Percentiles rank a stretch among this genome's conserved stretches.
Evolutionary conservation across 2,113 vertebrate genomes (phyloP).

Genomic region (Lophura nycthemera): DNA sequence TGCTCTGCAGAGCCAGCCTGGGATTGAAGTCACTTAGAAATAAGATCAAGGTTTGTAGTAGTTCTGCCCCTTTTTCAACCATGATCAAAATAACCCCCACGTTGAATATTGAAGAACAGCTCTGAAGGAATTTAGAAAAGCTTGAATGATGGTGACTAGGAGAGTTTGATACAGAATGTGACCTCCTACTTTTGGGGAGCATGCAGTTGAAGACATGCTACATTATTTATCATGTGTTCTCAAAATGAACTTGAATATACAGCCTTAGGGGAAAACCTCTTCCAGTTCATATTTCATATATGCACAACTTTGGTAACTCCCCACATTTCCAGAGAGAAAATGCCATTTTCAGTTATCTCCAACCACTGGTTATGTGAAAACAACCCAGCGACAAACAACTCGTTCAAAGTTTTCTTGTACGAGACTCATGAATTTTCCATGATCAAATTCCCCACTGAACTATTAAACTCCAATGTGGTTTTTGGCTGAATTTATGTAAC

Average conservation of each 20-base stretch:
- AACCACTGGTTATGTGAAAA: constrained; percentile 8
- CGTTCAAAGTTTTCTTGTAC: constrained; percentile 36
- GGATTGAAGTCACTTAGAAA: not conserved
- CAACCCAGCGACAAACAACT: constrained; percentile 56
- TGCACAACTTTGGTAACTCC: not conserved
- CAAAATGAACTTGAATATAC: not conserved
- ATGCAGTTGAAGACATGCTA: not conserved
- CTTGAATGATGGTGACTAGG: not conserved
- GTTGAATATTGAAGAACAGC: not conserved
- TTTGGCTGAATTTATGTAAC: constrained; percentile 59
- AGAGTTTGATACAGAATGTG: not conserved
- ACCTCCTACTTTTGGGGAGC: not conserved
- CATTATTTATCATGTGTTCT: not conserved
- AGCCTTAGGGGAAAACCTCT: not conserved
- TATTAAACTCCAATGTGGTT: constrained; percentile 52
- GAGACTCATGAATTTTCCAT: constrained; percentile 65
- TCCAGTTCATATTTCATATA: not conserved
- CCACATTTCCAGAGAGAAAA: constrained; percentile 21
- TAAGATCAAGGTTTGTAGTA: not conserved
- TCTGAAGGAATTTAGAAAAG: not conserved
- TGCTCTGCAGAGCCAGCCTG: not conserved
- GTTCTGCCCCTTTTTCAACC: not conserved
- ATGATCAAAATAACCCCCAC: rapidly evolving
- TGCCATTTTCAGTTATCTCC: not conserved
- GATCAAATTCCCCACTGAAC: constrained; percentile 60